Conservation (phyloP, 2,113 vertebrate species). For the Phocoena sinus region DNA sequence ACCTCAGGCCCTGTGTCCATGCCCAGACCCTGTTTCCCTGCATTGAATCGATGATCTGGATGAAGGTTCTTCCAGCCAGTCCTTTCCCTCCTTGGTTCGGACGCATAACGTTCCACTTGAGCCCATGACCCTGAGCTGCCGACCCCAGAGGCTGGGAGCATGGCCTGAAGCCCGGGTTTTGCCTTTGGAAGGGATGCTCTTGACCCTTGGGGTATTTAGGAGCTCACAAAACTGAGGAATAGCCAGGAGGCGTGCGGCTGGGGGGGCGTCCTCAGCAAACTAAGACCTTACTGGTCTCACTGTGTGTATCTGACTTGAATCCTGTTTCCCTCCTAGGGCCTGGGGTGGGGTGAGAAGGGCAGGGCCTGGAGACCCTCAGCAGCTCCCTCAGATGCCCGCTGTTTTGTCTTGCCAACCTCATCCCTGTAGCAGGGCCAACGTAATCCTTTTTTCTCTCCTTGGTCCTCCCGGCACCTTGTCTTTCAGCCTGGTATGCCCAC, state of each 20-base stretch:
- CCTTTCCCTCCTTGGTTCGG: not conserved
- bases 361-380: not conserved
- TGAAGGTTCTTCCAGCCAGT: not conserved
- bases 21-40: not conserved
- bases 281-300: not conserved
- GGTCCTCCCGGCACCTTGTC: not conserved
- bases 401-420: too few species aligned
- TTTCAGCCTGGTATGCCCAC: rapidly evolving
- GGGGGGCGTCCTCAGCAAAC: not conserved
- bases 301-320: not conserved
- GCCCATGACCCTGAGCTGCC: not conserved
- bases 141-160: not conserved
- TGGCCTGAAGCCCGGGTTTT: not conserved
- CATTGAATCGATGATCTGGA: not conserved
- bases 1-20: rapidly evolving
- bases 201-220: not conserved
- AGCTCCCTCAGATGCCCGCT: not conserved
- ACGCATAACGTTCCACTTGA: rapidly evolving
- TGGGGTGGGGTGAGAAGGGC: not conserved
- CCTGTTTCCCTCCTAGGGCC: not conserved
- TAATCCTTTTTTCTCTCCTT: not conserved
- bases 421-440: not conserved
- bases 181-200: not conserved
- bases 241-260: rapidly evolving
- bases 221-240: not conserved